These are phyloP conservation scores for Eurytoma adleriae DNA, from an alignment of 2,888 invertebrate species.

Conservation along the genomic window DNA sequence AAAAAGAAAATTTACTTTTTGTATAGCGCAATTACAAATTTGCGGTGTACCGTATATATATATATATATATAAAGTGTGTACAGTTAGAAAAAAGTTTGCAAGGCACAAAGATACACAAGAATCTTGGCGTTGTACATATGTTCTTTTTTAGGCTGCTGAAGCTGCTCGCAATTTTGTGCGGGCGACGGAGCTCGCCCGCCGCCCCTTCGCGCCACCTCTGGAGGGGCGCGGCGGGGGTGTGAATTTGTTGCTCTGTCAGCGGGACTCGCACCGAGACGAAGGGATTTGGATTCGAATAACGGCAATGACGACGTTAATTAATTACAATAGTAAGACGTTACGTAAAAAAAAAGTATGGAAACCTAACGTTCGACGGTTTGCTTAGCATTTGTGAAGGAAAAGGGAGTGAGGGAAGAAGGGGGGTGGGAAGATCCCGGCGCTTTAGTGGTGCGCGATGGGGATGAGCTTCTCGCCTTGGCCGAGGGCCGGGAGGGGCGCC, in stretches of 20 bases:
- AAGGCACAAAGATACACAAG: slow-evolving; percentile 50
- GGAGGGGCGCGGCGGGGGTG: too few species aligned
- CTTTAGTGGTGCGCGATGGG: slow-evolving; percentile 84
- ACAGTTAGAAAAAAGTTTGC: slow-evolving; percentile 16
- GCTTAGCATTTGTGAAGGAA: slow-evolving; percentile 22
- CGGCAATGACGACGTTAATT: slow-evolving; percentile 54
- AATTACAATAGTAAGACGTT: slow-evolving; percentile 45
- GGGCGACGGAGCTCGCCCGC: too few species aligned
- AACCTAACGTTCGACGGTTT: slow-evolving; percentile 56
- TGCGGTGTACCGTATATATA: not conserved
- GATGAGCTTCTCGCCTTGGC: slow-evolving; percentile 88
- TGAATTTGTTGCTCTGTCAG: too few species aligned
- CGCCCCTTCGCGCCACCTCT: too few species aligned
- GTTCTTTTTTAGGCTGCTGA: slow-evolving; percentile 12
- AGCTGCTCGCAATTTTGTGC: slow-evolving; percentile 4
- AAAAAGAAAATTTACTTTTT: not conserved
- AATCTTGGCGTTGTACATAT: not conserved
- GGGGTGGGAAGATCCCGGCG: too few species aligned
- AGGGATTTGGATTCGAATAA: slow-evolving; percentile 42
- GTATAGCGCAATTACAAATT: not conserved
- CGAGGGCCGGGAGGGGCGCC: slow-evolving; percentile 94
- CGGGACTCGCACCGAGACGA: slow-evolving; percentile 45
- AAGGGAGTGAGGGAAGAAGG: not conserved
- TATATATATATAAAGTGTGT: slow-evolving; percentile 21
- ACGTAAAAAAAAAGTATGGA: slow-evolving; percentile 53